Percentiles rank a stretch among this genome's conserved stretches.
Evolutionary conservation across 2,113 vertebrate genomes (phyloP).

Genomic region (Leptobrachium ailaonicum): DNA sequence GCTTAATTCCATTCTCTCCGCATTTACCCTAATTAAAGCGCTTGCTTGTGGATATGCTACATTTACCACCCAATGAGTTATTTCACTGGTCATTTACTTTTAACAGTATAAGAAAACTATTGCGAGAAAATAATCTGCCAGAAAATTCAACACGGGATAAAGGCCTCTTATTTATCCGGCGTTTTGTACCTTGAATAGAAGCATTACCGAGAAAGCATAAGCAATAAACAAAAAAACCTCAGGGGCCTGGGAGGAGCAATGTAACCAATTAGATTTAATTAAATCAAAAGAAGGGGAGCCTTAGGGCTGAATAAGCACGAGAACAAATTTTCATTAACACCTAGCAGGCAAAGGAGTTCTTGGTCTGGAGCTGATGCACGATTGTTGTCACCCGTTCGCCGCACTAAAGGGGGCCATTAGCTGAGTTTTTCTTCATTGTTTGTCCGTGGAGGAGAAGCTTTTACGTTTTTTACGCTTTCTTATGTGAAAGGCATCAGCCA

Average conservation of each 20-base stretch:
- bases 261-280: slow-evolving; percentile 95
- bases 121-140: slow-evolving; percentile 73
- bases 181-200: slow-evolving; percentile 78
- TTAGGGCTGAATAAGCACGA: slow-evolving; percentile 77
- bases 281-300: slow-evolving; percentile 87
- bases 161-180: slow-evolving; percentile 72
- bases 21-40: slow-evolving; percentile 69
- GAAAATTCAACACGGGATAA: slow-evolving; percentile 69
- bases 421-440: slow-evolving; percentile 80
- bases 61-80: slow-evolving; percentile 75
- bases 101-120: slow-evolving; percentile 75
- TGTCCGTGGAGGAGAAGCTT: slow-evolving; percentile 70
- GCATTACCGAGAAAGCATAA: slow-evolving; percentile 75
- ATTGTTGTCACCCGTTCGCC: slow-evolving; percentile 76
- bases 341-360: slow-evolving; percentile 75
- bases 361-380: slow-evolving; percentile 69
- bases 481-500: slow-evolving; percentile 68
- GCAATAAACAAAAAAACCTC: slow-evolving; percentile 85
- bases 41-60: slow-evolving; percentile 63
- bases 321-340: slow-evolving; percentile 85
- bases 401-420: slow-evolving; percentile 81
- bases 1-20: slow-evolving; percentile 70
- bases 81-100: slow-evolving; percentile 76
- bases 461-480: slow-evolving; percentile 68
- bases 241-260: slow-evolving; percentile 80